Conservation (phyloP, 2,797 vertebrate genomes). For the Cyprinella venusta region DNA sequence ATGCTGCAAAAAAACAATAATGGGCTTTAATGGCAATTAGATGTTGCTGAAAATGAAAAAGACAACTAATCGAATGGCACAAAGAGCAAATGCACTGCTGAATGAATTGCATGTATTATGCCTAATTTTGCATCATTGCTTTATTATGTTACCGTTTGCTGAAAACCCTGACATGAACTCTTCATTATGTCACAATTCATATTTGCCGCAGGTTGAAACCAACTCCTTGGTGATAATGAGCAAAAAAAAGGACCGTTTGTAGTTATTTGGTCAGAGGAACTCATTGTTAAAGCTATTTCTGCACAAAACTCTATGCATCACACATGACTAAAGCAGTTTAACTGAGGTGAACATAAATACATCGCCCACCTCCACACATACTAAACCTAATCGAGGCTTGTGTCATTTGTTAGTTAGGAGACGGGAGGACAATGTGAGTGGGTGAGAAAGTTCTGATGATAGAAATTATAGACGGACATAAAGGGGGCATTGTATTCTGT, state of each 20-base stretch:
- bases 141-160: neutral
- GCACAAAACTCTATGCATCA: neutral
- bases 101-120: neutral
- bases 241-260: neutral
- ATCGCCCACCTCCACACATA: neutral
- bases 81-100: neutral
- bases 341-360: neutral
- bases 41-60: neutral
- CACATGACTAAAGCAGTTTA: neutral
- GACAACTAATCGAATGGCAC: neutral
- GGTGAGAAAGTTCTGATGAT: constrained; percentile 8
- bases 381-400: neutral
- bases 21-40: neutral
- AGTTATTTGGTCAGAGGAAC: neutral
- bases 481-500: neutral
- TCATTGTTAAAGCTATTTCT: constrained; percentile 6
- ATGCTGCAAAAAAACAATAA: too few species aligned
- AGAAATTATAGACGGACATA: neutral
- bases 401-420: neutral
- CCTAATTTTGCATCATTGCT: neutral
- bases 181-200: neutral
- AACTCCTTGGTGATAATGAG: neutral
- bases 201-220: neutral
- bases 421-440: neutral
- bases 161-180: neutral